phyloP scores from a whole-genome alignment of 2,113 vertebrate genomes.

The Oplegnathus fasciatus region DNA sequence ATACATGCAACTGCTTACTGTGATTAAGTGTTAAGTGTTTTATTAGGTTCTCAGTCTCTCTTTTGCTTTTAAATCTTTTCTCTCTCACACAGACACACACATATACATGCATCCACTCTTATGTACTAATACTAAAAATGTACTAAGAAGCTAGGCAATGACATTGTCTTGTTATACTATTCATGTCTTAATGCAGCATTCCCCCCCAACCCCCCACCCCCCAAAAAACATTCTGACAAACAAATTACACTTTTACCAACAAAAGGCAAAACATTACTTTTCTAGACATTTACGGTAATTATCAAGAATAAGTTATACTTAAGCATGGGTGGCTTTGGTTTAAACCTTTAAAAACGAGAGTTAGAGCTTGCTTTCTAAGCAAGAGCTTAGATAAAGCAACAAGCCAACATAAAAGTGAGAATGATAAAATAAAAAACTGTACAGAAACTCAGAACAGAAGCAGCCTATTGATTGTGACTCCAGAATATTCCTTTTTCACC shows the following conservation, averaged over 20 bases:
- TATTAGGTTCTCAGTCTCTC: slow-evolving; percentile 44
- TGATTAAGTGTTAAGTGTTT: slow-evolving; percentile 6
- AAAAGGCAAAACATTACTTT: slow-evolving; percentile 22
- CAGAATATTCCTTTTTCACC: slow-evolving; percentile 51
- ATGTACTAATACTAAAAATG: slow-evolving; percentile 18
- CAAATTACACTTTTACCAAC: slow-evolving; percentile 7
- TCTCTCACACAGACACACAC: slow-evolving; percentile 51
- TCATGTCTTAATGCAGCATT: slow-evolving; percentile 28
- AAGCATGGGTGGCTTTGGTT: slow-evolving; percentile 31
- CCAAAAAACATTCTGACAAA: slow-evolving; percentile 5
- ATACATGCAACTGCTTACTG: slow-evolving; percentile 61
- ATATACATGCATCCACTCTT: slow-evolving; percentile 53
- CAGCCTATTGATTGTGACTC: slow-evolving; percentile 79
- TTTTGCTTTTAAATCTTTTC: slow-evolving; percentile 16
- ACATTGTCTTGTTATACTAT: slow-evolving; percentile 24
- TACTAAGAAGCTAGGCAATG: slow-evolving; percentile 24
- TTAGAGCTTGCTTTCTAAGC: too few relatives aligned
- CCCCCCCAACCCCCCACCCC: too few relatives aligned
- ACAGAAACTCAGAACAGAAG: slow-evolving; percentile 58
- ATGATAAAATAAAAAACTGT: slow-evolving; percentile 46
- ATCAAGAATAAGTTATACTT: slow-evolving; percentile 23
- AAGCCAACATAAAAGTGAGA: slow-evolving; percentile 37
- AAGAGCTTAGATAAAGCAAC: slow-evolving; percentile 43
- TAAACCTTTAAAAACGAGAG: slow-evolving; percentile 46
- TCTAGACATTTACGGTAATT: slow-evolving; percentile 1